Percentiles rank a stretch among this genome's conserved stretches.
phyloP scores from a whole-genome alignment of 2,113 vertebrate genomes.

The Cephalopholis sonnerati region DNA sequence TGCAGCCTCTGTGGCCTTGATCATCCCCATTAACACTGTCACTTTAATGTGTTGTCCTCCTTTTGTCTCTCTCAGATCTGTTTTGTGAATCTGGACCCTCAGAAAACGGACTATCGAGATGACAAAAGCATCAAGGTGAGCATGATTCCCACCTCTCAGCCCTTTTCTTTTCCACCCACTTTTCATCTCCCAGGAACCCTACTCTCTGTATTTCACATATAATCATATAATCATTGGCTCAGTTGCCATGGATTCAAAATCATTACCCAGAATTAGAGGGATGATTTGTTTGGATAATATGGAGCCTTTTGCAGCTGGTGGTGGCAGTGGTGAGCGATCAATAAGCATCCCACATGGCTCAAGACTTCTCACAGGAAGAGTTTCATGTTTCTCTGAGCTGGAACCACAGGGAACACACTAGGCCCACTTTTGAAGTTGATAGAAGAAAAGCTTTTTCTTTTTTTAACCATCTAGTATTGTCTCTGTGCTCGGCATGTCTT shows the following conservation, averaged over 20 bases:
- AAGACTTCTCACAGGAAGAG: constrained; percentile 39
- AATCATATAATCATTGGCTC: constrained; percentile 38
- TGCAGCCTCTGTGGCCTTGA: background rate
- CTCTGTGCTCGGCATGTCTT: constrained; percentile 52
- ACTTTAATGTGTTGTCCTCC: background rate
- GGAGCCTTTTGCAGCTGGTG: constrained; percentile 53
- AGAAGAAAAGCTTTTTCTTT: constrained; percentile 4
- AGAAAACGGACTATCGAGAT: constrained; percentile 81
- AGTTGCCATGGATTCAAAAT: constrained; percentile 74
- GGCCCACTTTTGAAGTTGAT: constrained; percentile 34
- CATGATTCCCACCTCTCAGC: background rate
- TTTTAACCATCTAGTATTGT: constrained; percentile 19
- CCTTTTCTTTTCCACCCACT: constrained; percentile 23
- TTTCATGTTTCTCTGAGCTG: constrained; percentile 32
- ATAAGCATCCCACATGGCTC: constrained; percentile 10
- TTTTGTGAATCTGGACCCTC: constrained; percentile 93
- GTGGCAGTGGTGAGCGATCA: background rate
- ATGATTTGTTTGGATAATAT: constrained; percentile 67
- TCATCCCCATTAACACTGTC: background rate
- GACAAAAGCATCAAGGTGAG: constrained; percentile 88
- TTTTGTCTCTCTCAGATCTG: constrained; percentile 87
- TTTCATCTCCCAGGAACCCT: constrained; percentile 32
- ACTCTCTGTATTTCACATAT: constrained; percentile 38
- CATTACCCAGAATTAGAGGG: constrained; percentile 65
- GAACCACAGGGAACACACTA: constrained; percentile 23